Percentiles rank a stretch among this genome's conserved stretches.
Evolutionary conservation across 1,140 invertebrate genomes (phyloP).

Genomic region (Daktulosphaira vitifoliae): DNA sequence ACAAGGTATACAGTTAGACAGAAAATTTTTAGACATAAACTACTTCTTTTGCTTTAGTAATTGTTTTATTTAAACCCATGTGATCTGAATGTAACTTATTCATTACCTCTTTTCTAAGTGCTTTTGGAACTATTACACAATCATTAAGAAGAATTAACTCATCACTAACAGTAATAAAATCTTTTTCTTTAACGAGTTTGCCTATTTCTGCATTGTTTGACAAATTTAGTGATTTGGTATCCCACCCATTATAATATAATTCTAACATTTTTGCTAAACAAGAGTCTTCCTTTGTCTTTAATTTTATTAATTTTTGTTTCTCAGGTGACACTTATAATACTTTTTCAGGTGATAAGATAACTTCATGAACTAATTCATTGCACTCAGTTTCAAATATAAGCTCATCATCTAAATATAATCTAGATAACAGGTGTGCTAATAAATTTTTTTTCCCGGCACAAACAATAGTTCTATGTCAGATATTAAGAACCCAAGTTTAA

Average conservation of each 20-base stretch:
- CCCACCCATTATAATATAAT: slow-evolving; percentile 14
- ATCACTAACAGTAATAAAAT: slow-evolving; percentile 20
- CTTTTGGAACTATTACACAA: background rate
- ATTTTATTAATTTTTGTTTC: no score
- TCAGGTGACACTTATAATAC: no score
- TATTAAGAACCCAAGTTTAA: no score
- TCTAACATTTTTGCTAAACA: no score
- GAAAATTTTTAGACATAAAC: background rate
- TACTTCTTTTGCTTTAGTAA: background rate
- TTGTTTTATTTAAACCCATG: background rate
- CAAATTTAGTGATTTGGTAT: slow-evolving; percentile 19
- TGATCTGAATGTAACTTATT: slow-evolving; percentile 5
- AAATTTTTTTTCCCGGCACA: no score
- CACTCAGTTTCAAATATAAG: no score
- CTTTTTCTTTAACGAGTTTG: slow-evolving; percentile 7
- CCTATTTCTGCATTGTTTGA: slow-evolving; percentile 15
- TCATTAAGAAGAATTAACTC: slow-evolving; percentile 7
- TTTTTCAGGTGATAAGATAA: no score
- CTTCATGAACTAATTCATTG: no score
- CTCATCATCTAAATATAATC: no score
- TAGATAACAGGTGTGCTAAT: no score
- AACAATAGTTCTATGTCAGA: no score
- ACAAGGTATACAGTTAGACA: background rate
- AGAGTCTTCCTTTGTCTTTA: no score
- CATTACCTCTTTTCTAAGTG: background rate